Base-by-base conservation (phyloP, 2,113 vertebrate species). In the Trachemys scripta region DNA sequence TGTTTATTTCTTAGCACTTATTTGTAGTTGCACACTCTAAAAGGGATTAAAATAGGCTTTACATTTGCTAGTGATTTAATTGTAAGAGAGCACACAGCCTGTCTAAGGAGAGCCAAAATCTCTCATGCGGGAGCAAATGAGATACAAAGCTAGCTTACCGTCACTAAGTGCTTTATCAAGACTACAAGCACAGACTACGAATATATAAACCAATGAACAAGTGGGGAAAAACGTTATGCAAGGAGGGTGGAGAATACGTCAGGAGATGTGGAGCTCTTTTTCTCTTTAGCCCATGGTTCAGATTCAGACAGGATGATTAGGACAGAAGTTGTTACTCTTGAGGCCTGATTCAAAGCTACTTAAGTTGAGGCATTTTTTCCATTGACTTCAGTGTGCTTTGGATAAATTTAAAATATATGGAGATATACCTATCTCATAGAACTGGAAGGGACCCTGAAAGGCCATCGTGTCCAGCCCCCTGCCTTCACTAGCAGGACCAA, bases 221-320 rank as follows among this genome's bases (percentile, higher is more conserved):
- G 6, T 76, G 53, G 51, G 56, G 85, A 42, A 93, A 93, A 1
- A 1, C 31, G 1, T 4, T 72, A 19, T 59, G 38, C 42, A 3
- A 38, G 38, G 4, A 27, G 11, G 83, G 59, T 14, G 11, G 42
- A 6, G 51, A 38, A n/a, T 27, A 11, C 27, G 2, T 8, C 0
- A 14, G 20, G 14, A 78, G 5, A 10, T 14, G 4, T 25, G 5
- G 9, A 38, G 0, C 3, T 85, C 57, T 8, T 0, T 0, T 22
- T 22, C 22, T 54, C 53, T 54, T 54, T 54, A 54, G 11, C 10
- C n/a, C 80, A 0, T 53, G 1, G 4, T 53, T 4, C 80, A 80
- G 9, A 5, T 47, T 72, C 14, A 19, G 9, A 29, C 31, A 20
- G 29, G 29, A 35, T 6, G 29, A 65, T 24, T 29, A 82, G 1